Evolutionary conservation across 1,140 invertebrate genomes (phyloP), one percentile per base, ranked within the genome.

Genomic region (Octopus bimaculoides): DNA sequence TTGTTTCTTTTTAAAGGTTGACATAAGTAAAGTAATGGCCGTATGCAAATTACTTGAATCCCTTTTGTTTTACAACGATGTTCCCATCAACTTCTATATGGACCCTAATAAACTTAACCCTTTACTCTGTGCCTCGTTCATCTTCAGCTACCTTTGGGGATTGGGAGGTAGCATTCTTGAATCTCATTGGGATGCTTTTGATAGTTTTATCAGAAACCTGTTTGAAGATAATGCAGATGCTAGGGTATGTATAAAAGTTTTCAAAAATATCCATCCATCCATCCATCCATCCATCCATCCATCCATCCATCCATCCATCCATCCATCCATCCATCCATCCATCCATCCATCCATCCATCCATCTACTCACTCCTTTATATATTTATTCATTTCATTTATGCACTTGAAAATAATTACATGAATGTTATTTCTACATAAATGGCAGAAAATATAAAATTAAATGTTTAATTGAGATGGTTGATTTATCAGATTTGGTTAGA

Each of bases 121-220:
- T n/a, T 92, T 94, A 76, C 84, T 95, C 7, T 92, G 91, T 54
- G 93, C 94, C 83, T 92, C 92, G 5, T 96, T 95, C 87, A 91
- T 94, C 74, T 95, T 95, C 86, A 92, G 93, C 26, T 95, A 94
- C 85, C 87, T 96, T 3, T 97, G 96, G 96, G 91, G 93, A 3
- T 88, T 96, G 7, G 95, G 95, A 54, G 95, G 95, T 1, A 96
- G 96, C 88, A 91, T 96, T 4, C 88, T 92, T 3, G 95, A 96
- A 83, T 86, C 84, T 1, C 93, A 93, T 77, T 92, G 93, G 81
- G 92, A 93, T 54, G 88, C 91, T 9, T 95, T 95, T 84, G 95
- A 96, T 86, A 90, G 91, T 6, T 93, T 93, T 85, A 90, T 94
- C 5, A 91, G 92, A 81, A 87, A 92, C 56, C 93, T 93, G 86